Conservation (phyloP, 2,797 vertebrate species). For the Coregonus suidteri region DNA sequence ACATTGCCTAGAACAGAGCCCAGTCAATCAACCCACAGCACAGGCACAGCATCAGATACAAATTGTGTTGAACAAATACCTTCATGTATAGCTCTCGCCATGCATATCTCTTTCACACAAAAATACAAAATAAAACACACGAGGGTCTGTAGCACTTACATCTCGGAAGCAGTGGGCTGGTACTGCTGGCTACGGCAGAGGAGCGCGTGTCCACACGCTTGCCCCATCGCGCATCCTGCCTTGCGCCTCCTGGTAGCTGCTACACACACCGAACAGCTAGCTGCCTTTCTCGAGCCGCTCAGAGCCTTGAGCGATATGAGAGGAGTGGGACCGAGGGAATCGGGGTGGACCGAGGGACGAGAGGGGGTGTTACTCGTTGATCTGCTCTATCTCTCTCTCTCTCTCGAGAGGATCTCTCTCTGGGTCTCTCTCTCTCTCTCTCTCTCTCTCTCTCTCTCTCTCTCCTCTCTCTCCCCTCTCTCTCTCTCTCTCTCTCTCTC, state of each 20-base stretch:
- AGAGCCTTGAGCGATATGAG: slow-evolving; percentile 19
- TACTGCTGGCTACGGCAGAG: slow-evolving; percentile 93
- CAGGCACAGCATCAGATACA: not conserved
- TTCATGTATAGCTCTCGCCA: not conserved
- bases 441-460: slow-evolving; percentile 1
- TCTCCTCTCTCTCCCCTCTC: slow-evolving; percentile 20
- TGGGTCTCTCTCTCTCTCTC: slow-evolving; percentile 22
- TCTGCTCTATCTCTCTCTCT: not conserved
- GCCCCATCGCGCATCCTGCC: slow-evolving; percentile 93
- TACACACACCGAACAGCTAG: slow-evolving; percentile 54
- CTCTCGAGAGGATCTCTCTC: not conserved
- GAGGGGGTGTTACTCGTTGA: too few species aligned
- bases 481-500: not conserved
- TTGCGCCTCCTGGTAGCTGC: slow-evolving; percentile 59
- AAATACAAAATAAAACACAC: not conserved
- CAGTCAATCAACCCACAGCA: not conserved
- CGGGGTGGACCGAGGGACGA: slow-evolving; percentile 32
- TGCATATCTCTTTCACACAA: not conserved
- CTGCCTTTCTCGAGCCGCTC: slow-evolving; percentile 40
- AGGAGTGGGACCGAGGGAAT: slow-evolving; percentile 26
- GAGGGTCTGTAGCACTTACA: slow-evolving; percentile 75
- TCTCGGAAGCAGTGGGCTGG: slow-evolving; percentile 85
- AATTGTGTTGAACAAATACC: not conserved
- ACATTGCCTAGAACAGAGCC: not conserved
- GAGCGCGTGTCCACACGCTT: slow-evolving; percentile 96